Evolutionary conservation across 2,113 vertebrate genomes (phyloP), one percentile per base, ranked within the genome.

Genomic region (Larimichthys crocea): DNA sequence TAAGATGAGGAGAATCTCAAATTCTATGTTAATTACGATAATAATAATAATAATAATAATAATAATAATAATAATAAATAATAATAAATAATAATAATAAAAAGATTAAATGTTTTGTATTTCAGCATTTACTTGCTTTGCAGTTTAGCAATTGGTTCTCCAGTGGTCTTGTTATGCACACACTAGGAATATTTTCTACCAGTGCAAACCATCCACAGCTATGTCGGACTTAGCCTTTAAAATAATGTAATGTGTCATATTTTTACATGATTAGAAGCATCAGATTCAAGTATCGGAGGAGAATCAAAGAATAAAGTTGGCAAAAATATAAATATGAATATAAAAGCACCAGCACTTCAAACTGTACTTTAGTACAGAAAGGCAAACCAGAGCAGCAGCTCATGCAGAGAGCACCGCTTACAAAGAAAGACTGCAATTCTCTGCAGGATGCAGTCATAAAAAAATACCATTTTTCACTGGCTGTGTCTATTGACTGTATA

Each of bases 401-500:
- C 14, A 53, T 14, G 8, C 67, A 85, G 24, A 72, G 60, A 76
- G 55, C 60, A 62, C 20, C 57, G 26, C 66, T 64, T 46, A 64
- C 67, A 79, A 72, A 62, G 74, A 74, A 20, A 80, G 50, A 31
- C 71, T 10, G 69, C 19, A 76, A 84, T 86, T 71, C 85, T 79
- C 81, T 77, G 85, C 71, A 86, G 82, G 73, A 88, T 88, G 79
- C 63, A 40, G 57, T 84, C 85, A 90, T 88, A 72, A 76, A 63
- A 86, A 83, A 42, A 60, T 26, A 73, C 42, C 4, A 77, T 90
- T 87, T 91, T 80, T 89, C 90, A 86, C 88, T 84, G 64, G 64
- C 73, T 85, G 88, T 76, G 57, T 24, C 53, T 90, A 92, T 93
- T 56, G 85, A 87, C 85, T 77, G 69, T 46, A 64, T 67, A 86